Evolutionary conservation across 2,888 invertebrate species (phyloP), one percentile per base, ranked within the genome.

Genomic region (Ceratothoa steindachneri): DNA sequence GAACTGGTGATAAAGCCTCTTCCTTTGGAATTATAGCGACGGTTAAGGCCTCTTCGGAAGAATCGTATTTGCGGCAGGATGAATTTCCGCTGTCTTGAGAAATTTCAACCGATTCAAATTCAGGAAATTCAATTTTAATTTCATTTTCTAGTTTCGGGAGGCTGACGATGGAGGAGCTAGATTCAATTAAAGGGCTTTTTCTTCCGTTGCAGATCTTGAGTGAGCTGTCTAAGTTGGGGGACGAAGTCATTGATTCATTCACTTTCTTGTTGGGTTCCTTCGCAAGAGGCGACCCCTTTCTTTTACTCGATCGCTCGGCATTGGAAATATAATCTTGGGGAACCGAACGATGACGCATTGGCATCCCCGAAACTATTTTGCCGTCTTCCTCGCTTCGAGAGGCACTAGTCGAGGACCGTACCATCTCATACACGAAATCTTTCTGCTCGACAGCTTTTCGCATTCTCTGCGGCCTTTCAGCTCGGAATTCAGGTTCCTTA

Each of bases 401-500:
- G 24, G 24, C n/a, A 60, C 19, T 24, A 24, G 22, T 22, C 12
- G 22, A 12, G 15, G 68, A 30, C 30, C 41, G 53, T 28, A 55
- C 51, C 12, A n/a, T 31, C 9, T 74, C 71, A 60, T 74, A 74
- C 5, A 74, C 60, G 60, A 74, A 74, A 31, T 74, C 74, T 52
- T 74, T 71, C 7, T 71, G 71, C 30, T 74, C 74, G 28, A 67
- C 29, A 64, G 30, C 65, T 3, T 67, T 66, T 28, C 71, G 41
- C 41, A 67, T 30, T 67, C 74, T 71, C 5, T 60, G 67, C 28
- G 74, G 74, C 30, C 74, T 53, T 27, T 71, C 74, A 15, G 24
- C 51, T 27, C 15, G 71, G 27, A 5, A 41, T n/a, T 71, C 71
- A 9, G 53, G 71, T 53, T 60, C 60, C 15, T 15, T 5, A 41